Evolutionary conservation across 2,113 vertebrate species (phyloP).

Genomic region (Camelus bactrianus): DNA sequence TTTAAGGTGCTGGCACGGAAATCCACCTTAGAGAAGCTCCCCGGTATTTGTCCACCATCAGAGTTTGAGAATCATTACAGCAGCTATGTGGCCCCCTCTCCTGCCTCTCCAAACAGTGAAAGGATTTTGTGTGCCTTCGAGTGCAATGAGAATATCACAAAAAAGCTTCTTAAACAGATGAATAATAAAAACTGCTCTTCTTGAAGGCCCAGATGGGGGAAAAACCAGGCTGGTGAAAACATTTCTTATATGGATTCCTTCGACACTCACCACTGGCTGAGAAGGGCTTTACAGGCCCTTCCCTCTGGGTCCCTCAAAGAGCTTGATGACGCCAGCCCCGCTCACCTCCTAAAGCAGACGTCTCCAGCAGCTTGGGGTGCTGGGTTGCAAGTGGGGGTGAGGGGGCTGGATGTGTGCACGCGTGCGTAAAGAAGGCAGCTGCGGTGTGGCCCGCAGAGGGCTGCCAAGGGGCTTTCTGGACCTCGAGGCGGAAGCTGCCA

Average conservation of each 20-base stretch:
- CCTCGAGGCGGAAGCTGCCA: neutral
- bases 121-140: neutral
- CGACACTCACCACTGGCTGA: neutral
- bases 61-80: neutral
- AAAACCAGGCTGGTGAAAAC: neutral
- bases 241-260: neutral
- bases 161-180: neutral
- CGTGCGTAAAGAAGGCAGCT: neutral
- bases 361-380: neutral
- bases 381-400: too few species aligned
- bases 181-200: neutral
- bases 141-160: neutral
- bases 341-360: neutral
- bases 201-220: neutral
- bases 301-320: neutral
- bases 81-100: neutral
- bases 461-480: neutral
- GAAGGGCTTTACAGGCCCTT: neutral
- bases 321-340: neutral
- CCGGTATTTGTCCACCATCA: neutral
- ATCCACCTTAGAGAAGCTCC: neutral
- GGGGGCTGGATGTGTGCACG: accelerated
- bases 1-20: accelerated
- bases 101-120: neutral
- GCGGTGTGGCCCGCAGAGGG: neutral